Evolutionary conservation across 2,113 vertebrate genomes (phyloP).

Genomic region (Corythornis madagascariensis): DNA sequence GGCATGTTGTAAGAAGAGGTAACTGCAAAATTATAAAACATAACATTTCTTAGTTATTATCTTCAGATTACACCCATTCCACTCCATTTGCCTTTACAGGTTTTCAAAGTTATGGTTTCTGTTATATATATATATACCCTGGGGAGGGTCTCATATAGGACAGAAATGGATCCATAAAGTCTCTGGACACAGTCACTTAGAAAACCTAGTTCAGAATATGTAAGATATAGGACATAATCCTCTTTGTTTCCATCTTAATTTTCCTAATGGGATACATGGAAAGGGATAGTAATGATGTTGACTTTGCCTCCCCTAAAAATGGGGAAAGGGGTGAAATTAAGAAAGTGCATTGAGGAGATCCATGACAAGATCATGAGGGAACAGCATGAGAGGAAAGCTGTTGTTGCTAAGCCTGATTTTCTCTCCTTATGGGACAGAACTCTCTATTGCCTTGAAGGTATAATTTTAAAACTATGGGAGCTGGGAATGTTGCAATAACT

Average conservation of each 20-base stretch:
- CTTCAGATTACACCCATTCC: background rate
- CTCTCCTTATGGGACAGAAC: background rate
- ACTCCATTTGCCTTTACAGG: background rate
- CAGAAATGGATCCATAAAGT: background rate
- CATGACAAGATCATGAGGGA: background rate
- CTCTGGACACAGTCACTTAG: background rate
- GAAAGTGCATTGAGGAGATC: background rate
- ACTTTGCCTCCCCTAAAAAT: background rate
- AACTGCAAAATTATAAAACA: background rate
- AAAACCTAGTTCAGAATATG: background rate
- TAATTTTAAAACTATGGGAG: background rate
- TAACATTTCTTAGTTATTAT: background rate
- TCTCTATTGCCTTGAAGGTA: background rate
- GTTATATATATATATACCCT: background rate
- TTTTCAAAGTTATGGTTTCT: background rate
- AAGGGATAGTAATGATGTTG: background rate
- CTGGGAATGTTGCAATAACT: background rate
- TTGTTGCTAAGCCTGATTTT: background rate
- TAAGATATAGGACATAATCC: background rate
- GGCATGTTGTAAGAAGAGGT: background rate
- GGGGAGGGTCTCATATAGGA: fast-evolving
- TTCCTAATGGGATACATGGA: background rate
- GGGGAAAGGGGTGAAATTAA: background rate
- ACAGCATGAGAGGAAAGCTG: background rate
- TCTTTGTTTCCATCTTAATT: background rate